Evolutionary conservation across 2,888 invertebrate genomes (phyloP).

Genomic region (Ypsolopha sequella): DNA sequence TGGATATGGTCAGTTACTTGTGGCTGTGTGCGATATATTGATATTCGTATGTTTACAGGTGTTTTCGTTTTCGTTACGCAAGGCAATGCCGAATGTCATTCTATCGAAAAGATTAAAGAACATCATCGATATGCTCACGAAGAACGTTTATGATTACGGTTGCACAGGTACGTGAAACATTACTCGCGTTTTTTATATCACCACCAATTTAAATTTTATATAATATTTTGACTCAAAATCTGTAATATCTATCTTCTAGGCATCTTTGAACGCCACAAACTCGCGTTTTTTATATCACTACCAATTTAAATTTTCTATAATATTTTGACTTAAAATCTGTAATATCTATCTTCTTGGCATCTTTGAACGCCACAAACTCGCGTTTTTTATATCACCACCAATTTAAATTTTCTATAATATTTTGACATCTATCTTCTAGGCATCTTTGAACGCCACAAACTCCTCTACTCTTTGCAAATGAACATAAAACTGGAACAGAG

Average conservation of each 20-base stretch:
- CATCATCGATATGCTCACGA: slow-evolving; percentile 87
- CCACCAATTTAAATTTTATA: too few relatives aligned
- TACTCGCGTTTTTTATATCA: neutral
- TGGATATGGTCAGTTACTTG: too few relatives aligned
- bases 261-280: slow-evolving; percentile 91
- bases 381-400: slow-evolving; percentile 2
- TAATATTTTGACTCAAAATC: too few relatives aligned
- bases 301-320: too few relatives aligned
- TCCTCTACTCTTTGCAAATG: slow-evolving; percentile 93
- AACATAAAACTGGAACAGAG: slow-evolving; percentile 85
- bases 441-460: slow-evolving; percentile 91
- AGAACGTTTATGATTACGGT: slow-evolving; percentile 91
- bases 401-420: too few relatives aligned
- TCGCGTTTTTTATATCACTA: slow-evolving; percentile 35
- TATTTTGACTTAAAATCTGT: neutral
- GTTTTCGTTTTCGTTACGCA: slow-evolving; percentile 83
- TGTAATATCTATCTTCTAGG: slow-evolving; percentile 50
- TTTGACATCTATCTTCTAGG: slow-evolving; percentile 63
- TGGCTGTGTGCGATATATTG: too few relatives aligned
- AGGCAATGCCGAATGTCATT: slow-evolving; percentile 86
- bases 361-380: slow-evolving; percentile 91
- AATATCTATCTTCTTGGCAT: slow-evolving; percentile 69
- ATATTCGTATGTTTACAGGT: slow-evolving; percentile 50
- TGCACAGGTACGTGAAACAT: slow-evolving; percentile 74
- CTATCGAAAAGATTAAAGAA: slow-evolving; percentile 80